Conservation (phyloP, 2,113 vertebrate species). For the Myotis yumanensis region DNA sequence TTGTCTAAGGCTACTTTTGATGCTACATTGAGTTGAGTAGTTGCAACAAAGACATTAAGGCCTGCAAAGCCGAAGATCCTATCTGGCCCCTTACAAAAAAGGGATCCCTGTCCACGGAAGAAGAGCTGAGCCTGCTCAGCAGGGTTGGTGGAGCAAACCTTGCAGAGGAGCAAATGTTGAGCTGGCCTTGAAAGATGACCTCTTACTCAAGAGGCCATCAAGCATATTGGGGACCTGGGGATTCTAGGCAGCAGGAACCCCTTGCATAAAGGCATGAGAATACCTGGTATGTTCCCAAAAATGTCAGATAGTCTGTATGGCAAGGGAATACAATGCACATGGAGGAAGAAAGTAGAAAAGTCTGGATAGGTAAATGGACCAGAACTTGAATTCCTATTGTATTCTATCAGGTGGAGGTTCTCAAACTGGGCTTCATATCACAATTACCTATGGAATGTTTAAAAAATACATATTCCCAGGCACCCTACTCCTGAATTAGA, state of each 20-base stretch:
- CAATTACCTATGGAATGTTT: background rate
- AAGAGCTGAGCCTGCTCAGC: background rate
- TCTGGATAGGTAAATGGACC: background rate
- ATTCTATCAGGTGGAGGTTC: background rate
- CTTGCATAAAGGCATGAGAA: background rate
- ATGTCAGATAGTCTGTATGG: background rate
- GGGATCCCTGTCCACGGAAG: background rate
- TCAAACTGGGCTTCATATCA: background rate
- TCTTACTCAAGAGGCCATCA: background rate
- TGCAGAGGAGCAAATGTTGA: background rate
- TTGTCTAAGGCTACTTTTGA: background rate
- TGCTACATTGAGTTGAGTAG: background rate
- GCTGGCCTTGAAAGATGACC: background rate
- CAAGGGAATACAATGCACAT: background rate
- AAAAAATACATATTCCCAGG: background rate
- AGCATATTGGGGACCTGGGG: background rate
- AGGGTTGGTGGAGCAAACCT: background rate
- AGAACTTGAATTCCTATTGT: background rate
- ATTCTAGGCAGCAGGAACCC: background rate
- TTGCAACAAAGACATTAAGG: background rate
- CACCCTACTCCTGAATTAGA: background rate
- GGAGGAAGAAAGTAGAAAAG: background rate
- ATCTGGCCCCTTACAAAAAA: background rate
- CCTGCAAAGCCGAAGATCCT: slow-evolving; percentile 7
- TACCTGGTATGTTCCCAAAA: background rate